phyloP scores from a whole-genome alignment of 2,113 vertebrate species.

The Romanogobio albipinnatus region DNA sequence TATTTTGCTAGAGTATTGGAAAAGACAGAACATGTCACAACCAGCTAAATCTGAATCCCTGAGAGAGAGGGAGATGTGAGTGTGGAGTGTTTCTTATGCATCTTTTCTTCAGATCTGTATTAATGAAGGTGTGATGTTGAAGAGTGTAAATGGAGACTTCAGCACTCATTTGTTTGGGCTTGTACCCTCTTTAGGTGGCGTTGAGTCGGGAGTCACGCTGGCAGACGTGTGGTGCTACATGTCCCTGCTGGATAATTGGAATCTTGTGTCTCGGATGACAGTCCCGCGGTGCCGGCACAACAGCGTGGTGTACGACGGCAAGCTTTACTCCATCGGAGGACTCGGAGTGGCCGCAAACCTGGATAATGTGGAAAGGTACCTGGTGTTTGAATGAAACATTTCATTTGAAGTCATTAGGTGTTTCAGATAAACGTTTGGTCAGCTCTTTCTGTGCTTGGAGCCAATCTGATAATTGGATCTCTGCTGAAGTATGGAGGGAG shows the following conservation, averaged over 20 bases:
- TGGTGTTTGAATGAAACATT: conserved; percentile 41
- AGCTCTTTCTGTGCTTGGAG: conserved; percentile 43
- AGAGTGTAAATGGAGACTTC: conserved; percentile 50
- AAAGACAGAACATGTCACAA: too few relatives aligned
- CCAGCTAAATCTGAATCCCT: not conserved
- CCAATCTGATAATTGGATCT: conserved; percentile 60
- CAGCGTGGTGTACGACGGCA: conserved; percentile 95
- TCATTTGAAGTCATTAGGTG: conserved; percentile 19
- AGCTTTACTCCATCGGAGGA: conserved; percentile 95
- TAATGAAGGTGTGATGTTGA: conserved; percentile 18
- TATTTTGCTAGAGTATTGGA: too few relatives aligned
- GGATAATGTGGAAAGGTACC: conserved; percentile 96
- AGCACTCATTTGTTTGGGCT: conserved; percentile 45
- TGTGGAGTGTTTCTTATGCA: not conserved
- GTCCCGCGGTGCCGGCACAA: conserved; percentile 94
- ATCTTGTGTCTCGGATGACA: conserved; percentile 97
- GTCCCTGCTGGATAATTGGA: conserved; percentile 98
- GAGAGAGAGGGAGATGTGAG: not conserved
- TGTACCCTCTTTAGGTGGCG: conserved; percentile 81
- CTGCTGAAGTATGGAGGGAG: conserved; percentile 46
- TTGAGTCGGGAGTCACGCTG: conserved; percentile 93
- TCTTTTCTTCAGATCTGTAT: conserved; percentile 6
- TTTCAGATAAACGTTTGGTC: conserved; percentile 33
- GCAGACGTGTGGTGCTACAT: conserved; percentile 99
- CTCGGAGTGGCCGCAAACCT: conserved; percentile 93